Evolutionary conservation across 2,113 vertebrate genomes (phyloP).

Genomic region (Hypocryptadius cinnamomeus): DNA sequence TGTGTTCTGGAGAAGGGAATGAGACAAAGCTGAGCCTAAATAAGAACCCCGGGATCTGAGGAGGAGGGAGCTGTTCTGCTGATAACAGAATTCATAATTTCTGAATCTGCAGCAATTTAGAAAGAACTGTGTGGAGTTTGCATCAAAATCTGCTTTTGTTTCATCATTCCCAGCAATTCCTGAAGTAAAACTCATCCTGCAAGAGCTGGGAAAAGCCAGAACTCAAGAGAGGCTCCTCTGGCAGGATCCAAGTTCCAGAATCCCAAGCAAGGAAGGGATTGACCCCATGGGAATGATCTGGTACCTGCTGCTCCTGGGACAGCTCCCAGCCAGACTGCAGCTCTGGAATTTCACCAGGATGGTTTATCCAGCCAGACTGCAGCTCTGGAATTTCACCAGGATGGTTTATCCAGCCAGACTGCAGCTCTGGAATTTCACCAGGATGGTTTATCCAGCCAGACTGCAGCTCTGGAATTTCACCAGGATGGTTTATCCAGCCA

Average conservation of each 20-base stretch:
- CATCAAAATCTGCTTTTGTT: not conserved
- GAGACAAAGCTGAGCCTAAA: not conserved
- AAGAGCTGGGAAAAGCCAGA: not conserved
- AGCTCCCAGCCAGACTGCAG: not conserved
- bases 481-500: not conserved
- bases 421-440: not conserved
- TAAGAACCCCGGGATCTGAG: not conserved
- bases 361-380: not conserved
- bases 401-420: rapidly evolving
- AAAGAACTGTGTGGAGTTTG: not conserved
- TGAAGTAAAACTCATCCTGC: not conserved
- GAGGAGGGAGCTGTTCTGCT: not conserved
- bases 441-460: not conserved
- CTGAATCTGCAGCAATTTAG: not conserved
- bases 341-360: not conserved
- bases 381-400: not conserved
- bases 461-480: not conserved
- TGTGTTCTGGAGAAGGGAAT: not conserved
- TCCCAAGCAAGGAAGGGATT: not conserved
- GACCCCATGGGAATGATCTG: not conserved
- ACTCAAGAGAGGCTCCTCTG: not conserved
- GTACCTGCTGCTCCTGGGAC: not conserved
- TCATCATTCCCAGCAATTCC: not conserved
- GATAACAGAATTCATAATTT: not conserved
- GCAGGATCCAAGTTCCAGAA: not conserved